These are phyloP conservation scores for Chloroceryle amazona DNA, from an alignment of 2,797 vertebrate genomes.

Conservation along the genomic window DNA sequence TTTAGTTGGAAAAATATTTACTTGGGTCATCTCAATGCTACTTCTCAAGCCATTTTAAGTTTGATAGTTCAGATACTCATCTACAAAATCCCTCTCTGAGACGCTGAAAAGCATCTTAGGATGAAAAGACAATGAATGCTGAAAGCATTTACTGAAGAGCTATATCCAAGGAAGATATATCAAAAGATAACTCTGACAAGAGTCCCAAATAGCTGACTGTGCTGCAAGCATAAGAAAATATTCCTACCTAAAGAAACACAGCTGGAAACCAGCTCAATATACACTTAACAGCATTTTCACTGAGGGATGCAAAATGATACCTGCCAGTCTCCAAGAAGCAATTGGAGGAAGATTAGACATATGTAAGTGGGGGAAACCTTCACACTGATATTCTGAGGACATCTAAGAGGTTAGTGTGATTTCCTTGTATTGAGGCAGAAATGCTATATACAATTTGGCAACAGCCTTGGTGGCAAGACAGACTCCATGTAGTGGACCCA, in stretches of 20 bases:
- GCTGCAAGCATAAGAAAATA: not conserved
- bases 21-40: not conserved
- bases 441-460: not conserved
- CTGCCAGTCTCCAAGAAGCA: constrained; percentile 4
- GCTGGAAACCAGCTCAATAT: constrained; percentile 44
- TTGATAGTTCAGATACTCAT: not conserved
- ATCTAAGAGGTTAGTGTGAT: not conserved
- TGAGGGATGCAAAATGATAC: constrained; percentile 26
- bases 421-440: not conserved
- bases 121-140: constrained; percentile 8
- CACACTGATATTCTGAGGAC: not conserved
- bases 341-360: not conserved
- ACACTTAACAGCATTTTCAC: not conserved
- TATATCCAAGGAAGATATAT: not conserved
- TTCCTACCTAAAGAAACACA: constrained; percentile 27
- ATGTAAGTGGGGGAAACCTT: not conserved
- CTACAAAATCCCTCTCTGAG: not conserved
- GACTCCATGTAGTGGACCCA: not conserved
- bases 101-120: not conserved
- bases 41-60: not conserved
- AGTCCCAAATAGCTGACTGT: not conserved
- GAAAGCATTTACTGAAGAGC: constrained; percentile 6
- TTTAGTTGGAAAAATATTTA: not conserved
- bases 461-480: not conserved
- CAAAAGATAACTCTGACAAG: constrained; percentile 25